Percentiles rank a stretch among this genome's conserved stretches.
phyloP scores from a whole-genome alignment of 2,888 invertebrate genomes.

The Pantelozetes paolii region DNA sequence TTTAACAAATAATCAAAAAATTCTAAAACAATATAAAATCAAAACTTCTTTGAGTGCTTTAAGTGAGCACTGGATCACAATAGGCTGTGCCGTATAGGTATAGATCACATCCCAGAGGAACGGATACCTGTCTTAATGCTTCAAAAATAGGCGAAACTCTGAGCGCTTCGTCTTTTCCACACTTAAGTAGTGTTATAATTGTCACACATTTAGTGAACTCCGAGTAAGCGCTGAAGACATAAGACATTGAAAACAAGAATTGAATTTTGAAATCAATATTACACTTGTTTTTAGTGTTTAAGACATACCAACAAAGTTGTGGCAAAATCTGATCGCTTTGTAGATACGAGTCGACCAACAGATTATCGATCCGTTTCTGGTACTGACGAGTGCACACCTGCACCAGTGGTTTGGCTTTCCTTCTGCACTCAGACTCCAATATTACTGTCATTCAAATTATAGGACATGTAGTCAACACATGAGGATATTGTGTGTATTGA shows the following conservation, averaged over 20 bases:
- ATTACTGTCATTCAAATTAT: neutral
- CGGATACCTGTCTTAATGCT: neutral
- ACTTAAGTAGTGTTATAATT: slow-evolving; percentile 23
- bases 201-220: slow-evolving; percentile 22
- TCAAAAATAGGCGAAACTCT: slow-evolving; percentile 13
- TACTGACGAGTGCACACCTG: slow-evolving; percentile 26
- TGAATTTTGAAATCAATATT: neutral
- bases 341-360: neutral
- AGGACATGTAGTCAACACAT: no score
- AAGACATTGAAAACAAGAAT: neutral
- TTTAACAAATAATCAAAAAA: no score
- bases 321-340: slow-evolving; percentile 3
- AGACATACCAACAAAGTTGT: slow-evolving; percentile 15
- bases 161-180: slow-evolving; percentile 20
- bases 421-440: slow-evolving; percentile 10
- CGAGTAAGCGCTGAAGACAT: slow-evolving; percentile 7
- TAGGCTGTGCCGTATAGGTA: neutral
- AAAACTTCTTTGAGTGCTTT: neutral
- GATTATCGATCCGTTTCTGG: slow-evolving; percentile 24
- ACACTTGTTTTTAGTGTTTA: neutral
- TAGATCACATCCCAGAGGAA: neutral
- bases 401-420: slow-evolving; percentile 14
- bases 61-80: slow-evolving; percentile 7
- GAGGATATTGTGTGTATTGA: no score
- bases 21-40: neutral